Conservation (phyloP, 2,113 vertebrate species). For the Neopipo cinnamomea region DNA sequence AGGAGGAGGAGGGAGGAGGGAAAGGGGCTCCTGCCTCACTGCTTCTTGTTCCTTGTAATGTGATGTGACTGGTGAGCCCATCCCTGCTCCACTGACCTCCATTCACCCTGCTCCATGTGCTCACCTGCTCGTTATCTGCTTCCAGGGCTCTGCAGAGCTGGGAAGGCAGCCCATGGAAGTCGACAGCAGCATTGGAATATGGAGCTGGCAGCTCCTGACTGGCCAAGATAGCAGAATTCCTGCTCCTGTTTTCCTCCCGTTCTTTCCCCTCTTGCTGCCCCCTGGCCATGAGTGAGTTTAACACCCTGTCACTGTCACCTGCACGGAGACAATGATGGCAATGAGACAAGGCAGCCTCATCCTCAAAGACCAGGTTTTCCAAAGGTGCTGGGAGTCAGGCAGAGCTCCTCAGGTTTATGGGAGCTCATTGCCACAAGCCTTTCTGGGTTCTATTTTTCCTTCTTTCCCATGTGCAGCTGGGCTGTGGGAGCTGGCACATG, state of each 20-base stretch:
- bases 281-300: not conserved
- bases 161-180: not conserved
- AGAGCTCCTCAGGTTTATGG: not conserved
- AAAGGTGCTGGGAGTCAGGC: not conserved
- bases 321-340: not conserved
- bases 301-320: not conserved
- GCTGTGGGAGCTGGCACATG: not conserved
- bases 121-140: not conserved
- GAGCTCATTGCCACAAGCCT: not conserved
- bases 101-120: accelerated
- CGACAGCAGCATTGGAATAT: not conserved
- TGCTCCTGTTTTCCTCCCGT: not conserved
- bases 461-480: not conserved
- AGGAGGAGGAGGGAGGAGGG: not conserved
- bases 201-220: not conserved
- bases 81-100: not conserved
- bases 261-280: not conserved
- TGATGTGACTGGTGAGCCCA: not conserved
- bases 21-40: not conserved
- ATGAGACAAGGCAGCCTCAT: not conserved
- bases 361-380: not conserved
- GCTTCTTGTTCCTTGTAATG: not conserved
- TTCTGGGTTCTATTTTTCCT: not conserved
- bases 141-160: not conserved
- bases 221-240: not conserved